A percentile compares a stretch with the other conserved stretches of the same genome.
Evolutionary conservation across 1,140 invertebrate species (phyloP).

Genomic region (Meloidogyne chitwoodi): DNA sequence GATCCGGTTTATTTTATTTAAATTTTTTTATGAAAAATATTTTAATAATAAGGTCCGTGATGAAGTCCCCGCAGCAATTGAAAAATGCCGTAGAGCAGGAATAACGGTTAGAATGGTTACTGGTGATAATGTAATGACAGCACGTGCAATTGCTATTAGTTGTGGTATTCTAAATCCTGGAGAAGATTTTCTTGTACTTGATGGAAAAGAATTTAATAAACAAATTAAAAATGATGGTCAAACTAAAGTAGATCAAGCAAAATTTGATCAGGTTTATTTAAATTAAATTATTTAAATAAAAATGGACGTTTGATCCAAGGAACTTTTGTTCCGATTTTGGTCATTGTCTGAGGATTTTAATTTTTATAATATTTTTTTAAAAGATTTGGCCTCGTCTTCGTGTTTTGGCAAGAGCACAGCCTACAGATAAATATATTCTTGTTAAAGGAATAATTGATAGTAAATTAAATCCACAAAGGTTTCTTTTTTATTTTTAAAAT

Average conservation of each 20-base stretch:
- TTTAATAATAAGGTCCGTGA: slow-evolving; percentile 67
- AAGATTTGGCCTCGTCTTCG: slow-evolving; percentile 56
- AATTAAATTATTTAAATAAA: no score
- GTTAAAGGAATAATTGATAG: slow-evolving; percentile 61
- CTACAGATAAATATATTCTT: slow-evolving; percentile 59
- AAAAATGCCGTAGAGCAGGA: slow-evolving; percentile 89
- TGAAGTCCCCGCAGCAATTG: slow-evolving; percentile 93
- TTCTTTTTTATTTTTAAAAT: slow-evolving; percentile 67
- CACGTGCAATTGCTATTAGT: slow-evolving; percentile 78
- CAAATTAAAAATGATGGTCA: slow-evolving; percentile 77
- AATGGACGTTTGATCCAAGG: background rate
- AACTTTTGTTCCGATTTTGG: no score
- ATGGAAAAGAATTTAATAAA: slow-evolving; percentile 59
- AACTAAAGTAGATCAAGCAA: slow-evolving; percentile 54
- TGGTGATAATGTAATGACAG: slow-evolving; percentile 59
- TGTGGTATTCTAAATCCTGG: slow-evolving; percentile 78
- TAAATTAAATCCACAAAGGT: slow-evolving; percentile 69
- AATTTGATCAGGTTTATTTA: slow-evolving; percentile 62
- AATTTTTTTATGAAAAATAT: background rate
- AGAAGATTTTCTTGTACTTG: slow-evolving; percentile 58
- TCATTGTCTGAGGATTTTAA: no score
- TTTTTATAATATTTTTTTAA: background rate
- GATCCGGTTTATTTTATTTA: slow-evolving; percentile 68
- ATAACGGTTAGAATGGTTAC: slow-evolving; percentile 99
- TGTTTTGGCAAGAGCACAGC: slow-evolving; percentile 59